Base-by-base conservation (phyloP, 2,888 invertebrate genomes). In the Ganaspis brasiliensis region DNA sequence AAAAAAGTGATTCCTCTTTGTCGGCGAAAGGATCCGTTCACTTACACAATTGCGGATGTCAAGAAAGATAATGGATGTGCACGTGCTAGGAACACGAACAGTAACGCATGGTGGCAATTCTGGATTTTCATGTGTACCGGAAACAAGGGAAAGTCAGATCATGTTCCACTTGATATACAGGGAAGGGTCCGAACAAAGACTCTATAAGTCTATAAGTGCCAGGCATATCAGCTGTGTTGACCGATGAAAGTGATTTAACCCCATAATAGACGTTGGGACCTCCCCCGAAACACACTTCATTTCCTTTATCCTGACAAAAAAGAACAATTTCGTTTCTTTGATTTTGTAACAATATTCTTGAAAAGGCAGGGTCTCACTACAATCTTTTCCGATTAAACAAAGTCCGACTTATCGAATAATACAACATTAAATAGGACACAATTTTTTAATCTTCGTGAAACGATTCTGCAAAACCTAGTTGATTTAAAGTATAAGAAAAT, bases 31-130 rank as follows among this genome's bases (percentile, higher is more conserved):
- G 63, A 63, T 63, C 63, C 40, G 9, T 40, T 14, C 40, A 63
- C 40, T 24, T 21, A 59, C 45, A 45, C 45, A 67, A 56, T 26
- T 56, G 56, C 56, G 55, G 63, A 52, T 59, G 78, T 74, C 80
- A 55, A 19, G 35, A 63, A n/a, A 57, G 37, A 76, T 77, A 79
- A 82, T 75, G 37, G 75, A 78, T 77, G 75, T 52, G 73, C 82
- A 77, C 83, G 83, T 84, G 83, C 56, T 76, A 56, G 49, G 40
- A 75, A 74, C 82, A 80, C 73, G 74, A 77, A 9, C 19, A 26
- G 61, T 61, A 35, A 82, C 73, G 74, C 78, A 14, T 26, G 67
- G 45, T 67, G 67, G n/a, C 45, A 67, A 10, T 67, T 45, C 24
- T 19, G 45, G 45, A 67, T 67, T 67, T 67, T 67, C 67, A 67